Conservation (phyloP, 2,113 vertebrate species). For the Pluvialis apricaria region DNA sequence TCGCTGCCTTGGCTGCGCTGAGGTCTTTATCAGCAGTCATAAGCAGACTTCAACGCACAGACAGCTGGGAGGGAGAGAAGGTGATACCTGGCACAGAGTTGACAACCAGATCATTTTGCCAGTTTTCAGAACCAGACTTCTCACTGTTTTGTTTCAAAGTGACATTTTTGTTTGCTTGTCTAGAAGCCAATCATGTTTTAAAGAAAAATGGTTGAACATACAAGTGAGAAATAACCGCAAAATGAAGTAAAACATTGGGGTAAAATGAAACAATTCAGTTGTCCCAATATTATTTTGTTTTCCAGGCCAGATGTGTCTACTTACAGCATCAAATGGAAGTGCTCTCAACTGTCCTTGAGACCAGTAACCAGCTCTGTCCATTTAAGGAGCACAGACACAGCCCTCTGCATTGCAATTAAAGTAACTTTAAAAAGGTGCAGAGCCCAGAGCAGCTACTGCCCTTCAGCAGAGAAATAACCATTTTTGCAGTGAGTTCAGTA, state of each 20-base stretch:
- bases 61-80: neutral
- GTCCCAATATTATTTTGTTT: neutral
- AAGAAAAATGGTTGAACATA: neutral
- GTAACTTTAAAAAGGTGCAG: neutral
- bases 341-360: neutral
- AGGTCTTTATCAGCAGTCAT: neutral
- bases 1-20: fast-evolving
- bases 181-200: neutral
- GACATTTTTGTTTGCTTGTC: neutral
- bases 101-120: neutral
- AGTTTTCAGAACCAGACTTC: neutral
- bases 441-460: neutral
- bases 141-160: neutral
- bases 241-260: neutral
- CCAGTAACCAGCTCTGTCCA: neutral
- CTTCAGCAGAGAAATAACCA: neutral
- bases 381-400: neutral
- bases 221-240: neutral
- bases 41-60: neutral
- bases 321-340: neutral
- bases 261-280: neutral
- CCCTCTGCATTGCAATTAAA: neutral
- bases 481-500: neutral
- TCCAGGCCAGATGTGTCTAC: neutral
- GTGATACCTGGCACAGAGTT: neutral